Base-by-base conservation (phyloP, 2,797 vertebrate species). In the Leucoraja ocellata region DNA sequence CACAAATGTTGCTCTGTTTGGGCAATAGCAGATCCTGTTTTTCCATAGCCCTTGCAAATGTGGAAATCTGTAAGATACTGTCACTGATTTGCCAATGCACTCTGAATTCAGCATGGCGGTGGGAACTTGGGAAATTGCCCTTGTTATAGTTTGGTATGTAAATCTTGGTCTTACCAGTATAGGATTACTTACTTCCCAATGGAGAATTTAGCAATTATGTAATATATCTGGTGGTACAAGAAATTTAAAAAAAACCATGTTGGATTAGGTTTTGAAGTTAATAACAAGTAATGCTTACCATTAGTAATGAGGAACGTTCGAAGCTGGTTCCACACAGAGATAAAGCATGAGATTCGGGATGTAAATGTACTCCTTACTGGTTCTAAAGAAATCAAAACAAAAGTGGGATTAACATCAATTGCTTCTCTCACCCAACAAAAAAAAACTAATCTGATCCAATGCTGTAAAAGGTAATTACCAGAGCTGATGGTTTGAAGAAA, bases 281-380 rank as follows among this genome's bases (percentile, higher is more conserved):
- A 18, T 36, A 65, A 88, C 23, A 32, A 23, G 39, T 54, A 1
- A 36, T 10, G 86, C 96, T 96, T 95, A 99, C 99, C 98, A 0
- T 95, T 97, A 80, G 96, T 98, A 94, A 96, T 96, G 95, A 99
- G 94, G 0, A 98, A 98, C 28, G 95, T 94, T 93, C 98, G 96
- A 94, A 99, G 97, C 93, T 97, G 97, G 95, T 99, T 99, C 99
- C 99, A 99, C 0, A 97, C 97, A 0, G 94, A 96, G 93, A 99
- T 95, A 94, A 99, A 99, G 93, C 96, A 93, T 0, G 94, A 93
- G 94, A 98, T 96, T 93, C 96, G 94, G 84, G 95, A 95, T 21
- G 94, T 93, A 9, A 97, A 96, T 94, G 96, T 95, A 93, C 93
- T 92, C 93, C 93, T 96, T 93, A 97, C 93, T 3, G 96, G 95